Percentiles rank a stretch among this genome's conserved stretches.
These are phyloP conservation scores for Lepus townsendii DNA, from an alignment of 2,797 vertebrate species.

Conservation along the genomic window DNA sequence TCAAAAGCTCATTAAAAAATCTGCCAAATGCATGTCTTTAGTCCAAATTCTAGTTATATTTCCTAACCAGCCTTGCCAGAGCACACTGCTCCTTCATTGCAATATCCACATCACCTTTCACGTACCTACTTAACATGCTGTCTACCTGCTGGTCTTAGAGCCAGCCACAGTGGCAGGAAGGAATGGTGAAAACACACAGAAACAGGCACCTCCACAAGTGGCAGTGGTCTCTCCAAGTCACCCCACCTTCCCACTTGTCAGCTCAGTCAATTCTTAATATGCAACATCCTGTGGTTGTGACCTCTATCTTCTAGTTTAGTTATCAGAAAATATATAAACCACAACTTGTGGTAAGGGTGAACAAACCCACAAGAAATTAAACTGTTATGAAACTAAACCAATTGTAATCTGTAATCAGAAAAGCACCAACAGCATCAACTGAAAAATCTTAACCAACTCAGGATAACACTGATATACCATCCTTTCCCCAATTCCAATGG, in stretches of 20 bases:
- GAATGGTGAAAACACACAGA: neutral
- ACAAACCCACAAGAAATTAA: neutral
- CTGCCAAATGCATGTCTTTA: neutral
- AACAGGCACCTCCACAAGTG: neutral
- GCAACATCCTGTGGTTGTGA: neutral
- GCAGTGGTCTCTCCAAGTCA: neutral
- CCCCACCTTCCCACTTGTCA: neutral
- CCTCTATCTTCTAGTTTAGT: too few relatives aligned
- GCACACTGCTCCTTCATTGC: neutral
- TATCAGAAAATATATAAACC: neutral
- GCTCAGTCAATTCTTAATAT: neutral
- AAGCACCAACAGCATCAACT: neutral
- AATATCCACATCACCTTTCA: neutral
- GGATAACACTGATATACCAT: neutral
- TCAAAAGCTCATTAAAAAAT: neutral
- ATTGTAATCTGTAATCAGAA: neutral
- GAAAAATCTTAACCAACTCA: neutral
- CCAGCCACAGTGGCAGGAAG: neutral
- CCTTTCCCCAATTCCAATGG: neutral
- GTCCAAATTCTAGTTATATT: neutral
- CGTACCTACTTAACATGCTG: neutral
- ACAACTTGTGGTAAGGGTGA: neutral
- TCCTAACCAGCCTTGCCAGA: neutral
- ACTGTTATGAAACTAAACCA: slow-evolving; percentile 3
- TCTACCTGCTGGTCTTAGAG: neutral